phyloP scores from a whole-genome alignment of 2,113 vertebrate species.

The Camelus bactrianus region DNA sequence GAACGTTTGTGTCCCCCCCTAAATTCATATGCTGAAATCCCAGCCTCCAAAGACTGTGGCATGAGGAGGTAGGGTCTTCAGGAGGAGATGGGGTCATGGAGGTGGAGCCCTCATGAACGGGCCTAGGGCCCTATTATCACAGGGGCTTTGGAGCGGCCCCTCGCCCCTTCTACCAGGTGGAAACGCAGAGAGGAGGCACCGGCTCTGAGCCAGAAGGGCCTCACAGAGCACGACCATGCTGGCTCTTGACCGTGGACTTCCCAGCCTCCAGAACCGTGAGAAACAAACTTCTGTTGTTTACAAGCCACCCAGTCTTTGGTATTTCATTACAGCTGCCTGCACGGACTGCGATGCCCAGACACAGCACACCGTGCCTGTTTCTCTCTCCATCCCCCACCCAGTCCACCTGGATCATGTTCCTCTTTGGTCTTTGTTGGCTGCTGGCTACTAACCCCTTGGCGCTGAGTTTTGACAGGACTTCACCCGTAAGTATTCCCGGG shows the following conservation, averaged over 20 bases:
- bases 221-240: not conserved
- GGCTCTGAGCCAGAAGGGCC: not conserved
- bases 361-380: too few relatives aligned
- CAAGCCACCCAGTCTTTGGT: not conserved
- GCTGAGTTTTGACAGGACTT: not conserved
- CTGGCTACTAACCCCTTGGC: not conserved
- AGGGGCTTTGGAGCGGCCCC: not conserved
- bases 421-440: not conserved
- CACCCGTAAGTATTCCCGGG: not conserved
- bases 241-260: not conserved
- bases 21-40: not conserved
- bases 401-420: not conserved
- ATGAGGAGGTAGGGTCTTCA: not conserved
- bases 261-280: not conserved
- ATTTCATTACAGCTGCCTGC: not conserved
- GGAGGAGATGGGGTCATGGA: not conserved
- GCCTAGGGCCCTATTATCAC: too few relatives aligned
- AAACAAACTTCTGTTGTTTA: not conserved
- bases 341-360: not conserved
- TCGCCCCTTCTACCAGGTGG: fast-evolving
- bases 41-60: not conserved
- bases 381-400: not conserved
- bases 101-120: not conserved
- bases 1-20: not conserved
- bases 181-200: not conserved